phyloP scores from a whole-genome alignment of 2,797 vertebrate species.

The Typhlichthys subterraneus region DNA sequence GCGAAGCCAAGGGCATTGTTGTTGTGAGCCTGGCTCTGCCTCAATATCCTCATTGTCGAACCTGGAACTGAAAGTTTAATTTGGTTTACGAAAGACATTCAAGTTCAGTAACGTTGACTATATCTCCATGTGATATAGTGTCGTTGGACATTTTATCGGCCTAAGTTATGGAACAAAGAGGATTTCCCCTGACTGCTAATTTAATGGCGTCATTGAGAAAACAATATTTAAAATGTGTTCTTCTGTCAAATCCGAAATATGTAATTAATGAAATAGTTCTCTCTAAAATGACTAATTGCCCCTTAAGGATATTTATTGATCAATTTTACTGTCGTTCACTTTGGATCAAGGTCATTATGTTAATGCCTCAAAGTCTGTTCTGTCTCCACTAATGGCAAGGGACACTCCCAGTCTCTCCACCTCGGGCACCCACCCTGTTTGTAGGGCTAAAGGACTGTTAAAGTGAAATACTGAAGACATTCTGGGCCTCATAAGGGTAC shows the following conservation, averaged over 20 bases:
- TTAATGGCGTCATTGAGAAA: conserved; percentile 78
- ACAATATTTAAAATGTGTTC: conserved; percentile 79
- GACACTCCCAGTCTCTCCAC: conserved; percentile 65
- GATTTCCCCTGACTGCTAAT: conserved; percentile 33
- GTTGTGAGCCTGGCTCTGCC: not conserved
- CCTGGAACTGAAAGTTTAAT: conserved; percentile 37
- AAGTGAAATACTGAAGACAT: conserved; percentile 76
- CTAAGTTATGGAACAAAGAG: conserved; percentile 41
- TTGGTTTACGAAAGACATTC: conserved; percentile 36
- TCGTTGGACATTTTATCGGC: conserved; percentile 48
- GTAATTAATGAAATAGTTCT: conserved; percentile 78
- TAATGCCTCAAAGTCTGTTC: conserved; percentile 66
- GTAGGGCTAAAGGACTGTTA: conserved; percentile 71
- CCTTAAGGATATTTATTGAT: conserved; percentile 82
- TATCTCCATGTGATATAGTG: conserved; percentile 35
- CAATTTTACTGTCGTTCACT: conserved; percentile 77
- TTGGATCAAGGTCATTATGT: conserved; percentile 80
- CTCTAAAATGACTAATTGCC: conserved; percentile 76
- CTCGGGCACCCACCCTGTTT: conserved; percentile 72
- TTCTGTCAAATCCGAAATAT: conserved; percentile 73
- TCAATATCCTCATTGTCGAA: conserved; percentile 16
- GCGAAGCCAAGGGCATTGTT: no score
- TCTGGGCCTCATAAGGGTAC: conserved; percentile 69
- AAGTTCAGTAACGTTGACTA: conserved; percentile 37
- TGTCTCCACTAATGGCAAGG: conserved; percentile 68